These are phyloP conservation scores for Cataglyphis livida DNA, from an alignment of 2,888 invertebrate species.

Conservation along the genomic window DNA sequence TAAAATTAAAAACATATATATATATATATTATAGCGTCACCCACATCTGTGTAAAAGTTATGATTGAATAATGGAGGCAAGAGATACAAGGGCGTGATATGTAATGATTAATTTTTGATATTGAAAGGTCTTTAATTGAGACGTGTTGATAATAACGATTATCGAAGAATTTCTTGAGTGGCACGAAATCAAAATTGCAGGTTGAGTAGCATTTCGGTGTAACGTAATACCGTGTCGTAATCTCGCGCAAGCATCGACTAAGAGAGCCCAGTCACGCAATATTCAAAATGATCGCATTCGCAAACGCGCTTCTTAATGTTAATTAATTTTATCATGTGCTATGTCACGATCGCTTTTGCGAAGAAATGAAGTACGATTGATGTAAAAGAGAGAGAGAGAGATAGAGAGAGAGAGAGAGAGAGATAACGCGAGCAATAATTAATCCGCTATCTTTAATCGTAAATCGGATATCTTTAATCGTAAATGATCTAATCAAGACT, in stretches of 20 bases:
- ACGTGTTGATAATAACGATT: slow-evolving; percentile 13
- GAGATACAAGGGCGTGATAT: not conserved
- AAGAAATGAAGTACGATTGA: not conserved
- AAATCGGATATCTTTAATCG: slow-evolving; percentile 33
- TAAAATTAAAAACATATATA: not conserved
- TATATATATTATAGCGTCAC: slow-evolving; percentile 1
- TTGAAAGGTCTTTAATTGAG: slow-evolving; percentile 2
- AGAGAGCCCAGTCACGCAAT: slow-evolving; percentile 47
- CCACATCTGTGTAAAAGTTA: not conserved
- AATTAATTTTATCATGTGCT: slow-evolving; percentile 11
- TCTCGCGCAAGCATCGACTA: slow-evolving; percentile 39
- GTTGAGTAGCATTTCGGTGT: slow-evolving; percentile 22
- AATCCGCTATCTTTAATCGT: slow-evolving; percentile 43
- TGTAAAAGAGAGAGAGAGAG: not conserved
- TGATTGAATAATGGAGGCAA: no score
- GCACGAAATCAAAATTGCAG: slow-evolving; percentile 40
- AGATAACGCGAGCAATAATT: slow-evolving; percentile 21
- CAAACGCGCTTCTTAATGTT: slow-evolving; percentile 40
- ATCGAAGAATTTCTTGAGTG: slow-evolving; percentile 34
- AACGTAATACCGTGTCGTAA: slow-evolving; percentile 44
- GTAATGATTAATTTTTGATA: not conserved
- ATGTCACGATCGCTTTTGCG: not conserved
- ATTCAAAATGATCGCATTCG: slow-evolving; percentile 39
- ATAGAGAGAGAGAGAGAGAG: not conserved
- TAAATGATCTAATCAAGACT: slow-evolving; percentile 8